These are phyloP conservation scores for Octopus bimaculoides DNA, from an alignment of 1,140 invertebrate species.

Conservation along the genomic window DNA sequence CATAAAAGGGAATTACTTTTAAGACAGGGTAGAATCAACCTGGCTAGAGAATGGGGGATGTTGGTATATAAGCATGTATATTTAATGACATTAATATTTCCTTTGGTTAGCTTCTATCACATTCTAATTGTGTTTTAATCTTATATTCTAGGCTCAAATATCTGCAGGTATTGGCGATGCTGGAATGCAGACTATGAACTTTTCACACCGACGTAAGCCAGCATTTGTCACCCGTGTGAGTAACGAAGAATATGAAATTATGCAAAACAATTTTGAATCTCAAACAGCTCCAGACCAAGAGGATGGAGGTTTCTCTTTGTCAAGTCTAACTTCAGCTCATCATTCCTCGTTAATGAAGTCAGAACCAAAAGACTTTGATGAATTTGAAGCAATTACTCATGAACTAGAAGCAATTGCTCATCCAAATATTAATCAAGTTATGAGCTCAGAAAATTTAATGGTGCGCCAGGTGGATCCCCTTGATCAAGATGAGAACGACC, in stretches of 20 bases:
- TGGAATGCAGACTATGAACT: constrained; percentile 9
- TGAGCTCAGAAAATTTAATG: not conserved
- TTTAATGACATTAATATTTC: too few relatives aligned
- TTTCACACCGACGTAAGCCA: constrained; percentile 9
- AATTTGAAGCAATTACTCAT: not conserved
- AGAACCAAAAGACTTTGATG: constrained; percentile 6
- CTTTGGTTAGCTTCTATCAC: too few relatives aligned
- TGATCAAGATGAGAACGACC: not conserved
- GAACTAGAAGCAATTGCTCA: not conserved
- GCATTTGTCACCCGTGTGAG: constrained; percentile 8
- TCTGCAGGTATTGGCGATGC: not conserved
- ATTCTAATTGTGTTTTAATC: too few relatives aligned
- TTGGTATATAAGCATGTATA: too few relatives aligned
- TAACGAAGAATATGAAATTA: not conserved
- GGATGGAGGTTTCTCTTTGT: not conserved
- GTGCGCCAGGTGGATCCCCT: not conserved
- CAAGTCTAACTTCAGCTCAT: not conserved
- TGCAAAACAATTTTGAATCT: not conserved
- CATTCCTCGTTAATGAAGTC: constrained; percentile 8
- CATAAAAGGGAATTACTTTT: too few relatives aligned
- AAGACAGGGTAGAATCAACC: too few relatives aligned
- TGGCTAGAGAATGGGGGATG: too few relatives aligned
- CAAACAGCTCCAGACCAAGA: not conserved
- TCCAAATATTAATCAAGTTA: not conserved
- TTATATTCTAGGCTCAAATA: not conserved